A percentile compares a stretch with the other conserved stretches of the same genome.
Conservation (phyloP, 2,888 invertebrate species). For the Scaptodrosophila latifasciaeformis region DNA sequence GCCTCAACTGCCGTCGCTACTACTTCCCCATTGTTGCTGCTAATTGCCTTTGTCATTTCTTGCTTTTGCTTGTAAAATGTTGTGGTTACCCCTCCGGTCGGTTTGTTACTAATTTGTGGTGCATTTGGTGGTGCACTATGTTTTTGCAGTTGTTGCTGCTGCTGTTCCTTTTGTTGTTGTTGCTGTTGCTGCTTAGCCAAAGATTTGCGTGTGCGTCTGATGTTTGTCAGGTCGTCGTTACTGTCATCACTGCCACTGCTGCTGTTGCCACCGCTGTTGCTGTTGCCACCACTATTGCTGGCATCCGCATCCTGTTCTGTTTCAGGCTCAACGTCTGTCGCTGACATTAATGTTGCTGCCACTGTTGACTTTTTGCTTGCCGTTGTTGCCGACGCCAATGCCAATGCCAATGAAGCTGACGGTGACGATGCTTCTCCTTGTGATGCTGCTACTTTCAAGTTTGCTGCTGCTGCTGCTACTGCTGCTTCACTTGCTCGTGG, state of each 20-base stretch:
- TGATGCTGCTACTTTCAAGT: conserved; percentile 27
- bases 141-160: conserved; percentile 23
- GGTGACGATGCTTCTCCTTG: conserved; percentile 19
- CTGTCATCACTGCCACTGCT: conserved; percentile 30
- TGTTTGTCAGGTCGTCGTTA: conserved; percentile 41
- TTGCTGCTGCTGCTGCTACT: too few relatives aligned
- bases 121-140: conserved; percentile 57
- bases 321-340: conserved; percentile 19
- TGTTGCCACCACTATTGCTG: conserved; percentile 20
- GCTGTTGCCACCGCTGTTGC: conserved; percentile 27
- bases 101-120: conserved; percentile 69
- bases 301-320: conserved; percentile 23
- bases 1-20: conserved; percentile 15
- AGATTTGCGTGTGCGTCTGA: conserved; percentile 71
- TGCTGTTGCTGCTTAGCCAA: conserved; percentile 36
- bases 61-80: conserved; percentile 21
- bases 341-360: conserved; percentile 22
- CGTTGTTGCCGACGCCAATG: conserved; percentile 17
- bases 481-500: conserved; percentile 30
- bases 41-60: conserved; percentile 47
- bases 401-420: conserved; percentile 12
- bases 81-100: conserved; percentile 45
- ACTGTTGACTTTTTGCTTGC: conserved; percentile 14
- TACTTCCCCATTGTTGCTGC: conserved; percentile 43
- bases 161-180: conserved; percentile 25